Evolutionary conservation across 2,113 vertebrate genomes (phyloP).

Genomic region (Vireo altiloquus): DNA sequence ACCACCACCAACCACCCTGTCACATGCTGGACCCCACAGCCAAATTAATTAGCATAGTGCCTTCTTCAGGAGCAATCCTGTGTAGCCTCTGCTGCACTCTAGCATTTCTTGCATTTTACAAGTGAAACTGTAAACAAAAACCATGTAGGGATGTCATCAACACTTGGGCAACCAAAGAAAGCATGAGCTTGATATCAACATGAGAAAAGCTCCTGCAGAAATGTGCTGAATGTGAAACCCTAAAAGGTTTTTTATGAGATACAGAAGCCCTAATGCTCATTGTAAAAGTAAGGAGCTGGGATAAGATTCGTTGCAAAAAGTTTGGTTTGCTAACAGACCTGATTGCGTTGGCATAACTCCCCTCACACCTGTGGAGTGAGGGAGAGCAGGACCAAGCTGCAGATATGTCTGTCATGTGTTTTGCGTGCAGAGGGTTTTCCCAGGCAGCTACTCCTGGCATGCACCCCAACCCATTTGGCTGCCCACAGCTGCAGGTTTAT

Average conservation of each 20-base stretch:
- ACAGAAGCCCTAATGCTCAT: fast-evolving
- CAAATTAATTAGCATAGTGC: not conserved
- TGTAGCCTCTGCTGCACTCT: not conserved
- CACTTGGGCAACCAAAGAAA: not conserved
- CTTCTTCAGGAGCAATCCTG: not conserved
- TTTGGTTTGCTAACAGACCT: not conserved
- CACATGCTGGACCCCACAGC: not conserved
- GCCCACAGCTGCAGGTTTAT: slow-evolving; percentile 18
- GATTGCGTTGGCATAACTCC: fast-evolving
- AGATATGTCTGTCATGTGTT: not conserved
- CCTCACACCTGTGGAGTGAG: fast-evolving
- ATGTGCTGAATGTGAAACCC: not conserved
- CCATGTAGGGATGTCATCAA: not conserved
- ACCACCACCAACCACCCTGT: not conserved
- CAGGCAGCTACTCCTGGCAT: fast-evolving
- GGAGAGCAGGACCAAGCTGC: not conserved
- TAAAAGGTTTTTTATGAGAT: not conserved
- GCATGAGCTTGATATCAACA: not conserved
- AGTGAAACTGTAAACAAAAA: not conserved
- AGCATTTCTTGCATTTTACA: not conserved
- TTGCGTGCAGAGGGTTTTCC: not conserved
- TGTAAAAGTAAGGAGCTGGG: fast-evolving
- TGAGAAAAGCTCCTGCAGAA: not conserved
- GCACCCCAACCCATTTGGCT: not conserved
- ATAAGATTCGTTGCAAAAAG: not conserved